Percentiles rank a stretch among this genome's conserved stretches.
These are phyloP conservation scores for Nasua narica DNA, from an alignment of 2,797 vertebrate genomes.

Conservation along the genomic window DNA sequence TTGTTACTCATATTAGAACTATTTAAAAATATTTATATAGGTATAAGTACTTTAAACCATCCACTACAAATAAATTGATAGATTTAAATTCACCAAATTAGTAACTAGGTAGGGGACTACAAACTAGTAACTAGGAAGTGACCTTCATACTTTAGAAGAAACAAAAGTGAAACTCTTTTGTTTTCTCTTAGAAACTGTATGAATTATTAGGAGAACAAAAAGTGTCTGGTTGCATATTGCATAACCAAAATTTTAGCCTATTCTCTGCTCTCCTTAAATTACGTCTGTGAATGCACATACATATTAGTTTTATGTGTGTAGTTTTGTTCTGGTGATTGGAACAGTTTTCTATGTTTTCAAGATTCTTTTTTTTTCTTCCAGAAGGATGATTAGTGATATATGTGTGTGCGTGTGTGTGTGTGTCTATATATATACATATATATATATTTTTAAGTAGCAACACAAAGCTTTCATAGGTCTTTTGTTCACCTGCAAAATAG, in stretches of 20 bases:
- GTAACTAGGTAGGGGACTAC: conserved; percentile 29
- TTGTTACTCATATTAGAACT: neutral
- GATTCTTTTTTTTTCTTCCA: neutral
- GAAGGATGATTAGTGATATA: neutral
- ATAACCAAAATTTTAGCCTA: neutral
- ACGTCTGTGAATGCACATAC: neutral
- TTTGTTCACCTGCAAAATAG: neutral
- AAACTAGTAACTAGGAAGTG: conserved; percentile 32
- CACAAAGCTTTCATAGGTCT: neutral
- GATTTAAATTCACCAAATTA: neutral
- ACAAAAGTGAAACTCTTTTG: conserved; percentile 72
- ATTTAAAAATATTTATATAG: neutral
- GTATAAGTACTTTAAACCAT: conserved; percentile 3
- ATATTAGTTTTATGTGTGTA: neutral
- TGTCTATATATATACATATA: too few species aligned
- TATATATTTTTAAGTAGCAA: neutral
- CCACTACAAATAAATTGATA: neutral
- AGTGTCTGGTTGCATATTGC: neutral
- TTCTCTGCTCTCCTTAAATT: neutral
- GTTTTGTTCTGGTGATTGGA: neutral
- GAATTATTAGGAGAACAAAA: neutral
- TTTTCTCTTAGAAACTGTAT: conserved; percentile 1
- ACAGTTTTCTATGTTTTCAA: conserved; percentile 1
- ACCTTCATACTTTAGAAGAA: conserved; percentile 51
- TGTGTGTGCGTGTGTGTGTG: too few species aligned